Conservation (phyloP, 2,797 vertebrate genomes). For the Anolis apletophallus region DNA sequence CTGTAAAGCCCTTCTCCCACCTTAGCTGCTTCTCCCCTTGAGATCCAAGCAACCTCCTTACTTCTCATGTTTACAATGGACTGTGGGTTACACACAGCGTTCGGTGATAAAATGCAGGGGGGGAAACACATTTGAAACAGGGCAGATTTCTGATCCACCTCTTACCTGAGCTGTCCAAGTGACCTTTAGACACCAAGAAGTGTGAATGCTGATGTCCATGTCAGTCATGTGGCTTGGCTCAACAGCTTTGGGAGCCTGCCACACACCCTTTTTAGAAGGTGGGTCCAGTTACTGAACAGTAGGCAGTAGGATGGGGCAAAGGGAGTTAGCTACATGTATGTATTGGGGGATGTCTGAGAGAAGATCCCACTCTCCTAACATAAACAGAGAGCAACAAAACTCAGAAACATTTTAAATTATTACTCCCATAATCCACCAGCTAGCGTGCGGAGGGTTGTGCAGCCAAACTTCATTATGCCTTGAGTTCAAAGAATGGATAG, state of each 20-base stretch:
- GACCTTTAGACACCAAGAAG: constrained; percentile 73
- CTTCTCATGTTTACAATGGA: not conserved
- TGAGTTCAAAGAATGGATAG: too few species aligned
- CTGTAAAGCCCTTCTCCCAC: not conserved
- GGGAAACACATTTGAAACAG: not conserved
- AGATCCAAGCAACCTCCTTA: not conserved
- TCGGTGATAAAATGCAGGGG: not conserved
- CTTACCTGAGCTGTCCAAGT: constrained; percentile 75
- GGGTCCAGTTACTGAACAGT: not conserved
- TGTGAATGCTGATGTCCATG: not conserved
- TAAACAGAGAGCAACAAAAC: not conserved
- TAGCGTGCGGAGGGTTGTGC: not conserved
- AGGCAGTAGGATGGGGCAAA: not conserved
- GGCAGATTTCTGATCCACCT: not conserved
- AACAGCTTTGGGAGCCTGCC: not conserved
- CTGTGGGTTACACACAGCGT: not conserved
- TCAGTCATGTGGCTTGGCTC: constrained; percentile 11
- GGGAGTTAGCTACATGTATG: not conserved
- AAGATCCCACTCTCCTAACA: not conserved
- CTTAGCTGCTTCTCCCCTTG: not conserved
- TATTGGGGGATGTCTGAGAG: not conserved
- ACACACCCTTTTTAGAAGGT: constrained; percentile 5
- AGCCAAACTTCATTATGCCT: too few species aligned
- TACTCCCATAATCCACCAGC: not conserved
- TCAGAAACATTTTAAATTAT: not conserved